Evolutionary conservation across 2,888 invertebrate species (phyloP), one percentile per base, ranked within the genome.

Genomic region (Rugalucina vietnamica): DNA sequence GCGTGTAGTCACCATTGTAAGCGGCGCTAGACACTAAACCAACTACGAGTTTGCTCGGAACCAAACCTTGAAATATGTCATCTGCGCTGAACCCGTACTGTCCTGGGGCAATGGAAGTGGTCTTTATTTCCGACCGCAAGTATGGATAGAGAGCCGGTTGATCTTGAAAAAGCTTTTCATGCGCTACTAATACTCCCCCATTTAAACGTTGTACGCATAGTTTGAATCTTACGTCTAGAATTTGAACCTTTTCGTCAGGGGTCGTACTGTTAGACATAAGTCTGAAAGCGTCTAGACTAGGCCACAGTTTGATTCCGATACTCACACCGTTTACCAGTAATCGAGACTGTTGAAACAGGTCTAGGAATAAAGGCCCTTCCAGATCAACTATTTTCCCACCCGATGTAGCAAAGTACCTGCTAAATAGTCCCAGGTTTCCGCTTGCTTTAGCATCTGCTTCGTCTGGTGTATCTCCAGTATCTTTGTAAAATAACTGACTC

Each of bases 131-230:
- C 2, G 80, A 54, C 12, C 75, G 60, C 72, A 80, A 29, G 50
- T 78, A 85, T 12, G 87, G 85, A 70, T 88, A 88, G 34, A 85
- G 39, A 39, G 85, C 85, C 10, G 74, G 81, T 18, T 24, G 57
- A 10, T 81, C 36, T 14, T 71, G 60, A 43, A 84, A 24, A 3
- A 84, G 34, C 34, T 78, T 78, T 29, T 76, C 74, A 32, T 87
- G 81, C n/a, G 80, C 82, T 71, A 88, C 50, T 21, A 81, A 70
- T 14, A 81, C 65, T 14, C 70, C 77, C 8, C 39, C 54, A 27
- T 83, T 80, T 0, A 80, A 34, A 72, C 81, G 60, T 77, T 82
- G 85, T 32, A 88, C 32, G 73, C 88, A 88, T 14, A 85, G 27
- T 54, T 82, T 88, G 21, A 82, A 84, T 29, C 43, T 24, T 27